Base-by-base conservation (phyloP, 1,140 invertebrate genomes). In the Papilio aristodemus region DNA sequence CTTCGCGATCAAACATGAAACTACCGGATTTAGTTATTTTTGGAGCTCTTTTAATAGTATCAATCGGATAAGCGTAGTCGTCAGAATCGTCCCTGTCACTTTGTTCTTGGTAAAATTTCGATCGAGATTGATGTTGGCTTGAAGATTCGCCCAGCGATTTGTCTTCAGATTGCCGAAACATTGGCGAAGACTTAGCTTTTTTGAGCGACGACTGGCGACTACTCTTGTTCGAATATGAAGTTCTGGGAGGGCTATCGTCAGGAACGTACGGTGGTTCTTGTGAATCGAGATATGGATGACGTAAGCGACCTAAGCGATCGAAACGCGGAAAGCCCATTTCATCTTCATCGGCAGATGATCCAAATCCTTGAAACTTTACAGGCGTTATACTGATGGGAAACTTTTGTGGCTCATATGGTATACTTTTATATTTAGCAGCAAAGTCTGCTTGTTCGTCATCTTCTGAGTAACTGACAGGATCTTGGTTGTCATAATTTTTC, bases 281-380 rank as follows among this genome's bases (percentile, higher is more conserved):
- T 19, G 89, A 86, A 72, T 92, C 90, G 0, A 92, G 81, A 72
- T 92, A 92, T 5, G 91, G 91, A 73, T 92, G 91, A 22, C 91
- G 85, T 64, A 92, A 77, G 3, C 93, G 92, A 39, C 93, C 91
- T 27, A 93, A 73, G 38, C 93, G 89, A 81, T 94, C 93, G 54
- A 93, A 94, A 14, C 93, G 83, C 11, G 93, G 93, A 72, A 93
- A 94, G 11, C 93, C 93, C 92, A 93, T 93, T 83, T 94, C 93
- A 72, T 94, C 93, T 66, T 93, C 93, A 77, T 93, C 93, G 71
- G 93, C 93, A 7, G 92, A 93, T 77, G 93, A 93, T 32, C 93
- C 93, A 38, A 94, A 92, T 25, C 93, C 93, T 87, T 94, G 93
- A 69, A 93, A 94, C 54, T 93, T 85, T 39, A 90, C 89, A 14